A percentile compares a stretch with the other conserved stretches of the same genome.
Evolutionary conservation across 2,113 vertebrate genomes (phyloP).

Genomic region (Micronycteris hirsuta): DNA sequence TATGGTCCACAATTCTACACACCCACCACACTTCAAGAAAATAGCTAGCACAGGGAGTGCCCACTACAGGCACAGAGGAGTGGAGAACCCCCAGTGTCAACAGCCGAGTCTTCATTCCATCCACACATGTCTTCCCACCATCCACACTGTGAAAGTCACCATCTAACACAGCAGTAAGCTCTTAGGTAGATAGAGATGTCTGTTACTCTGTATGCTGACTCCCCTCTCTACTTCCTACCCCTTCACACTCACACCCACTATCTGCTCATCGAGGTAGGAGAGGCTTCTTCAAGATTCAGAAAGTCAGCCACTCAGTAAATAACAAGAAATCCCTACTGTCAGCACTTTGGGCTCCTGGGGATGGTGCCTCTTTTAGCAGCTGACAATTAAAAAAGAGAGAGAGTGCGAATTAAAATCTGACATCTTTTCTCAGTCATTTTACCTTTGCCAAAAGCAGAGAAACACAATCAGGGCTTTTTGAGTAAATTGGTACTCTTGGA

Average conservation of each 20-base stretch:
- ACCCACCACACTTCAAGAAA: too few relatives aligned
- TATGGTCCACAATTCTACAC: background rate
- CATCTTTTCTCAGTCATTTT: background rate
- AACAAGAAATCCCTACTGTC: background rate
- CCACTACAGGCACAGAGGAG: background rate
- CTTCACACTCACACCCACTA: background rate
- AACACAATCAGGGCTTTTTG: background rate
- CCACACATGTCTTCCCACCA: background rate
- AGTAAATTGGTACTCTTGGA: background rate
- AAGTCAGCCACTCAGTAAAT: background rate
- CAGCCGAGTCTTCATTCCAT: fast-evolving
- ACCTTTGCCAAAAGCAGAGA: constrained; percentile 23
- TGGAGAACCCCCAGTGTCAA: fast-evolving
- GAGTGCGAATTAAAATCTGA: background rate
- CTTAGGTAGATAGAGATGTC: background rate
- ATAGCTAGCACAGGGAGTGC: background rate
- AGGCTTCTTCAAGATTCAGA: background rate
- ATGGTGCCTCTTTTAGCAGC: background rate
- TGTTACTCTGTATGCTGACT: fast-evolving
- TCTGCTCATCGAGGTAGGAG: background rate
- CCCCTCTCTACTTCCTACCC: too few relatives aligned
- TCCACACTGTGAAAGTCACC: background rate
- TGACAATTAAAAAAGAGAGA: background rate
- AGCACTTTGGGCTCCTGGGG: background rate
- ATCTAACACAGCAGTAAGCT: background rate